Conservation (phyloP, 1,140 invertebrate genomes). For the Drosophila takahashii region DNA sequence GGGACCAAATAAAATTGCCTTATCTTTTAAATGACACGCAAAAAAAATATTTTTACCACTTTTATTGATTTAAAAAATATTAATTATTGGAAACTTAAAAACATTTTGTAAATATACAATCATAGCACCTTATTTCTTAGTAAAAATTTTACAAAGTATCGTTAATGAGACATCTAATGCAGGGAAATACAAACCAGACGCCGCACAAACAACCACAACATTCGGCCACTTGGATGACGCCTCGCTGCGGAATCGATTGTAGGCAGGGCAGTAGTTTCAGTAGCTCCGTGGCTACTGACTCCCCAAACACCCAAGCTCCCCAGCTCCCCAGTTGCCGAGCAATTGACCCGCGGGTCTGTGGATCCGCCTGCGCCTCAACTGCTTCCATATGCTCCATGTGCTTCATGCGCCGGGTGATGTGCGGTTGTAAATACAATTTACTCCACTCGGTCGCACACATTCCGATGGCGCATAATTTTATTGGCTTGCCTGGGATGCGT, state of each 20-base stretch:
- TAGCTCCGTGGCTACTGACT: neutral
- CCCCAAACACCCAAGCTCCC: neutral
- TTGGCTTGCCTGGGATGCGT: conserved; percentile 55
- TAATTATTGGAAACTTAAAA: no score
- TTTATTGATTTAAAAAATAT: no score
- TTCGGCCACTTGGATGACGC: conserved; percentile 37
- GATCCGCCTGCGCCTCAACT: conserved; percentile 21
- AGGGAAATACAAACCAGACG: conserved; percentile 21
- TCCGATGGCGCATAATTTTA: conserved; percentile 79
- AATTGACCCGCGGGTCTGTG: conserved; percentile 35
- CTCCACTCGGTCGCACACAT: conserved; percentile 72
- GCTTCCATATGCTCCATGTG: conserved; percentile 38
- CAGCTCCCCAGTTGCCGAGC: conserved; percentile 4
- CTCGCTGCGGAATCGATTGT: conserved; percentile 16
- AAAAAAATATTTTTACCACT: no score
- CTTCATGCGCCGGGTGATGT: conserved; percentile 30
- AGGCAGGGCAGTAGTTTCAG: conserved; percentile 17
- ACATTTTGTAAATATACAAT: no score
- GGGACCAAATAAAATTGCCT: no score
- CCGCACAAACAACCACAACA: conserved; percentile 26
- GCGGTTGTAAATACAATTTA: conserved; percentile 73
- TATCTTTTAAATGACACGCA: no score
- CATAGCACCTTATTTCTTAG: no score
- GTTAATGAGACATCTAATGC: neutral
- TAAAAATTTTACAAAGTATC: neutral